Evolutionary conservation across 2,113 vertebrate genomes (phyloP), one percentile per base, ranked within the genome.

Genomic region (Myxocyprinus asiaticus): DNA sequence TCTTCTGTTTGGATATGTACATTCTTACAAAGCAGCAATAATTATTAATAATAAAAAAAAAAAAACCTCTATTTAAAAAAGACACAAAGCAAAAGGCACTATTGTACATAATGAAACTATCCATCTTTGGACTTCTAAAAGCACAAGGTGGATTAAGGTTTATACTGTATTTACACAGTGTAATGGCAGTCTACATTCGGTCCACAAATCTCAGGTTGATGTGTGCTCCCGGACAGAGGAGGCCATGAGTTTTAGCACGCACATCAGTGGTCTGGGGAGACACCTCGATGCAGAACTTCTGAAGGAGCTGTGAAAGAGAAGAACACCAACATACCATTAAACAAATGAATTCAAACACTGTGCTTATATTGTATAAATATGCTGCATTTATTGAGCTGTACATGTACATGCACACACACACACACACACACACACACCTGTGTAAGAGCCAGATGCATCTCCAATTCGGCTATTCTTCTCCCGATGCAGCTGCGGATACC

Each of bases 401-500:
- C 22, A 33, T 33, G 22, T n/a, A n/a, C n/a, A n/a, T n/a, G n/a
- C n/a, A n/a, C n/a, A n/a, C n/a, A n/a, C n/a, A n/a, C 3, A 58
- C 7, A 77, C n/a, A 77, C 61, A 80, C n/a, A n/a, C 22, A 33
- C 22, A 85, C 61, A 75, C 15, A 94, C 96, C 95, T 95, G 93
- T 76, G 92, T 93, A 65, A 97, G 85, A 17, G 90, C 91, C 15
- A 98, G 92, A 87, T 97, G 93, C 85, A 97, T 95, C 93, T 98
- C 96, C 78, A 98, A 81, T 84, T 98, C 96, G 12, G 96, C 95
- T 44, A 96, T 90, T 87, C 96, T 94, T 85, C 88, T 92, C 75
- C 96, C 95, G 4, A 98, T 92, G 83, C 96, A 98, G 82, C 96
- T 97, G 81, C 95, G 92, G 84, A 96, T 94, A 45, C 97, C 96